These are phyloP conservation scores for Ivindomyrus marchei DNA, from an alignment of 2,113 vertebrate genomes.

Conservation along the genomic window DNA sequence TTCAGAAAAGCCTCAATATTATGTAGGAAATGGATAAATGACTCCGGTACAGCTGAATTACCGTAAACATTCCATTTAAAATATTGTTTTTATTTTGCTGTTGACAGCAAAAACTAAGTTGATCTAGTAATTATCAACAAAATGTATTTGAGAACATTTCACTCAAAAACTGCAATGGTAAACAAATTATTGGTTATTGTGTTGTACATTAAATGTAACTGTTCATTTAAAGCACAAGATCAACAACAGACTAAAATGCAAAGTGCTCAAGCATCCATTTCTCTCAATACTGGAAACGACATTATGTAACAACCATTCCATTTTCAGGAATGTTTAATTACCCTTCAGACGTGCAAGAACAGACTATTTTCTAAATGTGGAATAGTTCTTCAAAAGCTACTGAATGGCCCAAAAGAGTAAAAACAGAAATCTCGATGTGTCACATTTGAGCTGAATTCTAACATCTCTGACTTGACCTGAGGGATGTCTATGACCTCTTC, in stretches of 20 bases:
- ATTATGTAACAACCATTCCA: neutral
- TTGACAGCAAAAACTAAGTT: neutral
- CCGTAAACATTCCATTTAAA: neutral
- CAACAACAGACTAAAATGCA: neutral
- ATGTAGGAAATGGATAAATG: neutral
- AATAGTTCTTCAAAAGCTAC: neutral
- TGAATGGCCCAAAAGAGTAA: neutral
- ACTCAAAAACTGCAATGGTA: neutral
- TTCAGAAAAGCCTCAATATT: neutral
- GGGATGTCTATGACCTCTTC: neutral
- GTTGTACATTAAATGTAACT: neutral
- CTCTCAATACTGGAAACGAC: neutral
- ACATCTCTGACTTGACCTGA: neutral
- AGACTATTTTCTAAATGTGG: neutral
- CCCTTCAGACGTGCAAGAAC: neutral
- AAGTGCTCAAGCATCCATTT: neutral
- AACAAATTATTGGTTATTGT: neutral
- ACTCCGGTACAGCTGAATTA: neutral
- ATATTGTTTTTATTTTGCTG: neutral
- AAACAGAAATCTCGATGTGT: neutral
- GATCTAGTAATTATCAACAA: neutral
- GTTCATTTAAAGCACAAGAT: neutral
- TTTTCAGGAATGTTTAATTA: slow-evolving; percentile 1
- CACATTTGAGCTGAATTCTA: neutral
- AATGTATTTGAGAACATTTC: neutral